Base-by-base conservation (phyloP, 2,113 vertebrate species). In the Sapayoa aenigma region DNA sequence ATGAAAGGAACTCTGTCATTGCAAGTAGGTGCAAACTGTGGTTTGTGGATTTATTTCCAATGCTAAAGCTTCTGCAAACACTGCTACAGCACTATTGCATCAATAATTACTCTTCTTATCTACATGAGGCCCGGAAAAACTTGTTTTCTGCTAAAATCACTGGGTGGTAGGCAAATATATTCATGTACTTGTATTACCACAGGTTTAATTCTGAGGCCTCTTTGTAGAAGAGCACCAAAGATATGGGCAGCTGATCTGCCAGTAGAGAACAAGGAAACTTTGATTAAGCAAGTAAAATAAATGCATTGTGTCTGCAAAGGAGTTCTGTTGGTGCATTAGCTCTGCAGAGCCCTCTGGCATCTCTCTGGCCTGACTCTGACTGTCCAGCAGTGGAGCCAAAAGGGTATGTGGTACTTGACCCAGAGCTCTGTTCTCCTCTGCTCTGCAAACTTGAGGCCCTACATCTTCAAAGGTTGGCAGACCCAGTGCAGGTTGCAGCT, bases 391-490 rank as follows among this genome's bases (percentile, higher is more conserved):
- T n/a, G 30, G 16, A 39, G 20, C 52, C n/a, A 78, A 67, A 87
- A 50, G 69, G 22, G 12, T 46, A 27, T 0, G 0, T 53, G 31
- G 14, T 18, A 15, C 33, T 52, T 79, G 35, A 39, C 53, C 23
- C 39, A 60, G 27, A 52, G 37, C 16, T 85, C 79, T 71, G 9
- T 2, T 65, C 28, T 76, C 39, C 65, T 65, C 37, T 52, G 31
- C 31, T 73, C 75, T 73, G 27, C 41, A 60, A 11, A 13, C 23
- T 1, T 17, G 20, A 76, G 49, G 33, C 30, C 21, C 23, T 20
- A 21, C 12, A 5, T 30, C 44, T 88, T 62, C 33, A 18, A 7
- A 31, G 53, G 12, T 0, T 67, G 72, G 58, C 67, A 92, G 49
- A 62, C 6, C 12, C 21, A 16, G 11, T 30, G 30, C 2, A 63